Evolutionary conservation across 2,797 vertebrate genomes (phyloP), one percentile per base, ranked within the genome.

Genomic region (Pelodytes ibericus): DNA sequence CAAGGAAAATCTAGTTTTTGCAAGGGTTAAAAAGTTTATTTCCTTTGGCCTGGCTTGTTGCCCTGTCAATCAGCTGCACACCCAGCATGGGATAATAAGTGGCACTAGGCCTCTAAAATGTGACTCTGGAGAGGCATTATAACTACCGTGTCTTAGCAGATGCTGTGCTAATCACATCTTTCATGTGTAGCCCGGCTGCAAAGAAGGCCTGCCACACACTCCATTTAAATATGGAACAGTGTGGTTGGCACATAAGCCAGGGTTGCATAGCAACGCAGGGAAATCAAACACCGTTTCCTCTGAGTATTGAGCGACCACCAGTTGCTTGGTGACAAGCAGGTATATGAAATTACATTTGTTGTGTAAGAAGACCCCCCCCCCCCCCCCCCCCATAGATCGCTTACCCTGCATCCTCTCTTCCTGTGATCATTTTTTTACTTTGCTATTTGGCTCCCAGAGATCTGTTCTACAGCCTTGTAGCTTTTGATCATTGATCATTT

Each of bases 301-400:
- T 4, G n/a, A 39, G 15, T 10, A 47, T 24, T 44, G 51, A 49
- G 39, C 39, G 72, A 67, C 51, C 49, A 30, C 62, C 62, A 44
- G 62, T 74, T 74, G 62, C 51, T 36, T 58, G 33, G 72, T 74
- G 72, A 74, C 51, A 4, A 57, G 31, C 33, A 58, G 72, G 51
- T 73, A 20, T 27, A 11, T 66, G 22, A 30, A 74, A 74, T 74
- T 2, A 59, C n/a, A 74, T 47, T 67, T 16, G 24, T 53, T 74
- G 36, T 18, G n/a, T 58, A 66, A 66, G 20, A 44, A 3, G 27
- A 29, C 24, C 8, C 6, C 49, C 49, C 8, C n/a, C 41, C 4
- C 22, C 6, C 44, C n/a, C n/a, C n/a, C 61, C 20, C 3, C 13
- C 18, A 57, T 27, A 24, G 10, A 39, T 22, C n/a, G n/a, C 10